Conservation (phyloP, 2,113 vertebrate genomes). For the Pelodiscus sinensis region DNA sequence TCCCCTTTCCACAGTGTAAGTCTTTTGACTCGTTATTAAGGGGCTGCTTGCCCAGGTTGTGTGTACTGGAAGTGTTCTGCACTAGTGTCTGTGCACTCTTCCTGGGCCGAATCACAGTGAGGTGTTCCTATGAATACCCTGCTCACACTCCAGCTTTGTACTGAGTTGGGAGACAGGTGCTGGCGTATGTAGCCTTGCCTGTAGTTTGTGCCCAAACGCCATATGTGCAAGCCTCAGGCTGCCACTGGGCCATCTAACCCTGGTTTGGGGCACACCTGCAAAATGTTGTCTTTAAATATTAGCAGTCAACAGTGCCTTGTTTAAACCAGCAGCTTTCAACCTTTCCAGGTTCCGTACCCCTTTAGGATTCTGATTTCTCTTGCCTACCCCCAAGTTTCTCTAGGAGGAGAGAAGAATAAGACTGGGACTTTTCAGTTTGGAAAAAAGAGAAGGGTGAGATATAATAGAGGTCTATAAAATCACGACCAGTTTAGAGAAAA, state of each 20-base stretch:
- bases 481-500: too few relatives aligned
- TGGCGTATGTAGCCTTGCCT: background rate
- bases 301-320: background rate
- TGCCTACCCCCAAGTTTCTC: too few relatives aligned
- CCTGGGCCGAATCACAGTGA: background rate
- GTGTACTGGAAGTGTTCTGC: background rate
- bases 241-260: background rate
- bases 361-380: too few relatives aligned
- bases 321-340: background rate
- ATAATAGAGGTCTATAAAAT: too few relatives aligned
- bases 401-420: too few relatives aligned
- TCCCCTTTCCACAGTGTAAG: conserved; percentile 76
- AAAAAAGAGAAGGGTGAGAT: too few relatives aligned
- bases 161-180: background rate
- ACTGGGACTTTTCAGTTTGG: too few relatives aligned
- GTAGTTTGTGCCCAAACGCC: background rate
- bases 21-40: background rate
- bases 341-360: too few relatives aligned
- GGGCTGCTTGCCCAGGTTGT: too few relatives aligned
- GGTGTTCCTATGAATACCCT: background rate
- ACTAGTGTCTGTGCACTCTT: background rate
- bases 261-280: background rate
- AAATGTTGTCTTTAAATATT: background rate
- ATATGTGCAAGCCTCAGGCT: background rate
- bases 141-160: background rate